Conservation (phyloP, 2,113 vertebrate genomes). For the Syrmaticus mikado region DNA sequence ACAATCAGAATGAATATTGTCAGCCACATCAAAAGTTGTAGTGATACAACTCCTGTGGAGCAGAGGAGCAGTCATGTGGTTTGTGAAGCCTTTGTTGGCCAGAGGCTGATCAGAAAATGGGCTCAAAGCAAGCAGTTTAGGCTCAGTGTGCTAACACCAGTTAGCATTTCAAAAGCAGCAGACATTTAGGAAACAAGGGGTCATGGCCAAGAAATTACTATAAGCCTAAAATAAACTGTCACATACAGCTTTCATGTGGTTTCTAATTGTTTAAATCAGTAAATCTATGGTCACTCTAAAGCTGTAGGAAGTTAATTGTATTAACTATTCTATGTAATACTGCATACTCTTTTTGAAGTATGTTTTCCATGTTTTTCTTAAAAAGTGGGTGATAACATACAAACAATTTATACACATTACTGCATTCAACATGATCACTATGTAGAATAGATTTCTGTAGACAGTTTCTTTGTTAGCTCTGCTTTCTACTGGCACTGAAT, state of each 20-base stretch:
- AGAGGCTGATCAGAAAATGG: background rate
- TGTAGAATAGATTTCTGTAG: background rate
- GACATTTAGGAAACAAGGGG: background rate
- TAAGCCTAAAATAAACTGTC: background rate
- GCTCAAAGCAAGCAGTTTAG: background rate
- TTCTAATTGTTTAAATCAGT: background rate
- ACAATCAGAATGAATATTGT: background rate
- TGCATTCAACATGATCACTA: background rate
- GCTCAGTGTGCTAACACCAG: background rate
- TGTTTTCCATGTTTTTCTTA: background rate
- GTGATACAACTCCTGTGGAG: accelerated
- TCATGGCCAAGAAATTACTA: accelerated
- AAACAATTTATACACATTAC: background rate
- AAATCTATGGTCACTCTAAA: accelerated
- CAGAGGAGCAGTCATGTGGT: accelerated
- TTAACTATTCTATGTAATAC: background rate
- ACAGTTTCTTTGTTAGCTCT: background rate
- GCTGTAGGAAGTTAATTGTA: background rate
- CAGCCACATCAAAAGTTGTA: background rate
- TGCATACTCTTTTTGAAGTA: background rate
- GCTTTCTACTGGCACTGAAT: accelerated
- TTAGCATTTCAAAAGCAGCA: background rate
- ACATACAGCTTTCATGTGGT: background rate
- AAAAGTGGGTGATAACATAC: background rate
- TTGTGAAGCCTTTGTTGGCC: background rate